phyloP scores from a whole-genome alignment of 2,113 vertebrate species.

The Microcebus lehilahytsara region DNA sequence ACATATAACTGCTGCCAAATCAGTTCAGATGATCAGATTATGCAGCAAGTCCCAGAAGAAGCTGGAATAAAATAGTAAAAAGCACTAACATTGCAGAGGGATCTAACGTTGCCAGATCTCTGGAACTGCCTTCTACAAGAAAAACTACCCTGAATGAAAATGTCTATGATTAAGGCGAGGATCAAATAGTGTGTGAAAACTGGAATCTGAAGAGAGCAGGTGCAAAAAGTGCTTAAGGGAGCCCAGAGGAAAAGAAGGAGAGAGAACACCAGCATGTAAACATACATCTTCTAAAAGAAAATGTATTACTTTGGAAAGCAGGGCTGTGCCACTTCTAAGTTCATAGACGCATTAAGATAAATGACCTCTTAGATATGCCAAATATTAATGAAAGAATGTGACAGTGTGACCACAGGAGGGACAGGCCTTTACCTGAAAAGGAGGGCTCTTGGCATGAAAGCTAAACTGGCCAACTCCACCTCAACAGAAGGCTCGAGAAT shows the following conservation, averaged over 20 bases:
- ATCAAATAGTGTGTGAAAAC: neutral
- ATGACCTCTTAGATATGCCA: neutral
- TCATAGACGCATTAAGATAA: neutral
- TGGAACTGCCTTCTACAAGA: neutral
- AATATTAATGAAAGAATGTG: neutral
- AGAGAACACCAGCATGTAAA: neutral
- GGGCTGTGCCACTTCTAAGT: neutral
- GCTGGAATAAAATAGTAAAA: neutral
- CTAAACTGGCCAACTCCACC: neutral
- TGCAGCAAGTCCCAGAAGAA: neutral
- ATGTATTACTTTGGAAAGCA: neutral
- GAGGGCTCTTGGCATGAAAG: neutral
- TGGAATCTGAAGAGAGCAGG: neutral
- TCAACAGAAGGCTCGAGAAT: neutral
- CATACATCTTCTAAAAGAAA: neutral
- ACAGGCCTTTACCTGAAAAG: neutral
- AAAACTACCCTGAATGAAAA: neutral
- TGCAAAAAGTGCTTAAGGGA: neutral
- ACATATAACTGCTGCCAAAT: neutral
- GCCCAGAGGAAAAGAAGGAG: neutral
- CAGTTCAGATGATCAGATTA: neutral
- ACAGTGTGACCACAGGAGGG: neutral
- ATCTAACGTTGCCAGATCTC: neutral
- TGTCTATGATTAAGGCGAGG: neutral
- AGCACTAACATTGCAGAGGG: neutral